Evolutionary conservation across 2,113 vertebrate genomes (phyloP).

Genomic region (Grallaria varia): DNA sequence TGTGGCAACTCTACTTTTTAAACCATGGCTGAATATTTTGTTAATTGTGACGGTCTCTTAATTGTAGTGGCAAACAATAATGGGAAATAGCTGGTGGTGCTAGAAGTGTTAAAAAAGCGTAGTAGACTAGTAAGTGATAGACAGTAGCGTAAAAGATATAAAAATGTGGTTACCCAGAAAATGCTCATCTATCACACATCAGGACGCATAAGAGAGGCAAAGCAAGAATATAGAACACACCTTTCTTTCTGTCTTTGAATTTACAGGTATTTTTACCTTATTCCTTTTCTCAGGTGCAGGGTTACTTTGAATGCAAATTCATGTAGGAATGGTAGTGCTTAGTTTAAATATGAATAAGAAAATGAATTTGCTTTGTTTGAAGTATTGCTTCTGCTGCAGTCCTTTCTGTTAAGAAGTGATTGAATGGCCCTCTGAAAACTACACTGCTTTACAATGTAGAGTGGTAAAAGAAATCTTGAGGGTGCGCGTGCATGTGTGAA

Average conservation of each 20-base stretch:
- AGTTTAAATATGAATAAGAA: background rate
- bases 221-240: background rate
- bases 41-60: background rate
- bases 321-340: background rate
- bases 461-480: background rate
- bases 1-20: slow-evolving; percentile 44
- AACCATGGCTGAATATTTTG: background rate
- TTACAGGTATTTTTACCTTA: slow-evolving; percentile 1
- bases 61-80: slow-evolving; percentile 8
- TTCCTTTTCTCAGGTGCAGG: background rate
- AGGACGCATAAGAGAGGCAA: slow-evolving; percentile 34
- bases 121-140: slow-evolving; percentile 41
- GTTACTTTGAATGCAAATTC: background rate
- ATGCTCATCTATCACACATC: slow-evolving; percentile 30
- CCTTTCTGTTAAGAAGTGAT: slow-evolving; percentile 8
- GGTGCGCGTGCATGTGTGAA: background rate
- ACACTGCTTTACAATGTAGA: background rate
- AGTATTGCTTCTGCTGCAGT: slow-evolving; percentile 4
- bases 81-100: background rate
- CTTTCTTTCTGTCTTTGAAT: background rate
- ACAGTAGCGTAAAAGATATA: slow-evolving; percentile 3
- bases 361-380: slow-evolving; percentile 20
- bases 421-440: slow-evolving; percentile 56
- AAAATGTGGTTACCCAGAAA: slow-evolving; percentile 56
- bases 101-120: slow-evolving; percentile 7